Conservation (phyloP, 2,797 vertebrate genomes). For the Numenius phaeopus region DNA sequence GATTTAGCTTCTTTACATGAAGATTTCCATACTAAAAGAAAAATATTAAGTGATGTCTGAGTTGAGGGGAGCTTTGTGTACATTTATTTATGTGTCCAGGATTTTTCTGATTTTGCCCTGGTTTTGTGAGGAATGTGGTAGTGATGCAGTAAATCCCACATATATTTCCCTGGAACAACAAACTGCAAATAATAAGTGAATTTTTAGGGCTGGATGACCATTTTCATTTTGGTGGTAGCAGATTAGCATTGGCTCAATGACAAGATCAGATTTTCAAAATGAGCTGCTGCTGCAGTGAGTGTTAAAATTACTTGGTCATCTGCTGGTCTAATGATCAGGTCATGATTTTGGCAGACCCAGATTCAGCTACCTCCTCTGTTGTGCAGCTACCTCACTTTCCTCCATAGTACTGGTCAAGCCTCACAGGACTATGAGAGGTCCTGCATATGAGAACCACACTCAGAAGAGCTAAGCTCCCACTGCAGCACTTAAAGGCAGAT, state of each 20-base stretch:
- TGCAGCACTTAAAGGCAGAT: neutral
- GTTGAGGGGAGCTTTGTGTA: neutral
- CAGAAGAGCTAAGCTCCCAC: neutral
- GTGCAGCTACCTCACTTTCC: neutral
- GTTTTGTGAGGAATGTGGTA: neutral
- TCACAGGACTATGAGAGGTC: neutral
- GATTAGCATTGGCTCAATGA: neutral
- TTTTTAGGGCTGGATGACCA: neutral
- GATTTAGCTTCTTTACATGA: conserved; percentile 15
- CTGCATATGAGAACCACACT: neutral
- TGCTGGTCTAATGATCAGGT: neutral
- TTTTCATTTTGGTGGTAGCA: neutral
- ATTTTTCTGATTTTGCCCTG: neutral
- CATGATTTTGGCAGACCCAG: neutral
- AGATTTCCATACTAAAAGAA: neutral
- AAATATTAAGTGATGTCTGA: neutral
- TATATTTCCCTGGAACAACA: neutral
- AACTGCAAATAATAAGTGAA: neutral
- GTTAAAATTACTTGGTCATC: neutral
- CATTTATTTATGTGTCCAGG: neutral
- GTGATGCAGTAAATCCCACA: neutral
- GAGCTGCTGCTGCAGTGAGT: neutral
- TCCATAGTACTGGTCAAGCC: neutral
- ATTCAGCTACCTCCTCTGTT: neutral
- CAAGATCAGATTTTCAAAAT: neutral